A percentile compares a stretch with the other conserved stretches of the same genome.
phyloP scores from a whole-genome alignment of 2,113 vertebrate species.

The Anas platyrhynchos region DNA sequence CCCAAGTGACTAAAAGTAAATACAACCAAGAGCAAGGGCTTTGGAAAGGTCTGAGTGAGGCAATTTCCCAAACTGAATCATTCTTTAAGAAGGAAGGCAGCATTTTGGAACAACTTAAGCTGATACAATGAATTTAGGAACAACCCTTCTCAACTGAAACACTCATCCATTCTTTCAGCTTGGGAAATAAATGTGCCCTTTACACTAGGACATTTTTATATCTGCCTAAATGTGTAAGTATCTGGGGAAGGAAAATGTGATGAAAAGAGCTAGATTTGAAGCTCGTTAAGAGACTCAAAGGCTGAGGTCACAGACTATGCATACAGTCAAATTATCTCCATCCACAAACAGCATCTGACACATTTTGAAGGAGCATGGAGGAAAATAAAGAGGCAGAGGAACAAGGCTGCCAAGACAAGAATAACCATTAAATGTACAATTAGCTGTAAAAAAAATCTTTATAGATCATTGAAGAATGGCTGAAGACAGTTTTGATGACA shows the following conservation, averaged over 20 bases:
- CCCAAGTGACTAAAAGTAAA: background rate
- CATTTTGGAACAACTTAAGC: background rate
- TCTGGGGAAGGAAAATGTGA: background rate
- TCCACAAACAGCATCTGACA: background rate
- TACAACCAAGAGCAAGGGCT: background rate
- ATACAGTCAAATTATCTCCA: background rate
- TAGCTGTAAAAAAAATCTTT: background rate
- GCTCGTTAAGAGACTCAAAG: background rate
- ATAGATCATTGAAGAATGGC: background rate
- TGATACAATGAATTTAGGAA: background rate
- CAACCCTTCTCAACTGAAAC: background rate
- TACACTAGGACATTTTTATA: rapidly evolving
- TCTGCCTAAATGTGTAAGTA: rapidly evolving
- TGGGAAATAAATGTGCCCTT: background rate
- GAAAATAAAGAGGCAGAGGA: background rate
- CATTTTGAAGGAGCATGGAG: background rate
- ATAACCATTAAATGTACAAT: background rate
- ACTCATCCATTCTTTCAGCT: background rate
- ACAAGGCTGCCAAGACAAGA: background rate
- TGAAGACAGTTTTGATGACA: background rate
- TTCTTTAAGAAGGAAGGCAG: background rate
- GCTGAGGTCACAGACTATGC: background rate
- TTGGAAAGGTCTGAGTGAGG: rapidly evolving
- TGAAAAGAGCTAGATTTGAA: rapidly evolving
- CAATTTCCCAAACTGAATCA: background rate